phyloP scores from a whole-genome alignment of 2,888 invertebrate genomes.

The Ochlodes sylvanus region DNA sequence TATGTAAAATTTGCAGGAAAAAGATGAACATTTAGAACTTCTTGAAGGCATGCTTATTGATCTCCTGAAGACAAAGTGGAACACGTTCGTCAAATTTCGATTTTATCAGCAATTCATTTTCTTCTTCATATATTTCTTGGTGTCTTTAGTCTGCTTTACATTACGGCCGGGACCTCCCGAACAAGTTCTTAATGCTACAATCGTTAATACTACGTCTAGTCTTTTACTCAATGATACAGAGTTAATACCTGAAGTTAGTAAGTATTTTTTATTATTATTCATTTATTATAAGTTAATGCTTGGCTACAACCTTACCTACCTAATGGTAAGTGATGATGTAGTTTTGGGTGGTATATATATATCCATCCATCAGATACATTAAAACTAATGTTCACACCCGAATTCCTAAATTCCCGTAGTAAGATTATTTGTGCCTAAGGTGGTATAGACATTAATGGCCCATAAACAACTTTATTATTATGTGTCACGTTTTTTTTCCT shows the following conservation, averaged over 20 bases:
- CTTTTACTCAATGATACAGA: constrained; percentile 67
- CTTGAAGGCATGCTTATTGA: constrained; percentile 98
- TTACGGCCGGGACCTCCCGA: constrained; percentile 94
- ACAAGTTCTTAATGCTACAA: constrained; percentile 64
- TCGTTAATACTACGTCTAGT: not conserved
- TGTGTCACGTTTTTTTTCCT: too few relatives aligned
- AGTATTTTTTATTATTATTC: not conserved
- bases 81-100: constrained; percentile 97
- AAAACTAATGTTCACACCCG: too few relatives aligned
- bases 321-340: too few relatives aligned
- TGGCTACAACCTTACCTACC: too few relatives aligned
- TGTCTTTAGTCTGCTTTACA: constrained; percentile 95
- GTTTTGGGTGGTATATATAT: too few relatives aligned
- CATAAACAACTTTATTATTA: too few relatives aligned
- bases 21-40: constrained; percentile 96
- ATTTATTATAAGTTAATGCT: too few relatives aligned
- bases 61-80: constrained; percentile 98
- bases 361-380: too few relatives aligned
- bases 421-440: too few relatives aligned
- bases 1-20: constrained; percentile 87
- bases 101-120: constrained; percentile 97
- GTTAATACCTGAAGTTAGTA: constrained; percentile 58
- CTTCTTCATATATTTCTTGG: constrained; percentile 95
- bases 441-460: too few relatives aligned
- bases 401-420: too few relatives aligned